A percentile compares a stretch with the other conserved stretches of the same genome.
These are phyloP conservation scores for Syrmaticus mikado DNA, from an alignment of 2,113 vertebrate genomes.

Conservation along the genomic window DNA sequence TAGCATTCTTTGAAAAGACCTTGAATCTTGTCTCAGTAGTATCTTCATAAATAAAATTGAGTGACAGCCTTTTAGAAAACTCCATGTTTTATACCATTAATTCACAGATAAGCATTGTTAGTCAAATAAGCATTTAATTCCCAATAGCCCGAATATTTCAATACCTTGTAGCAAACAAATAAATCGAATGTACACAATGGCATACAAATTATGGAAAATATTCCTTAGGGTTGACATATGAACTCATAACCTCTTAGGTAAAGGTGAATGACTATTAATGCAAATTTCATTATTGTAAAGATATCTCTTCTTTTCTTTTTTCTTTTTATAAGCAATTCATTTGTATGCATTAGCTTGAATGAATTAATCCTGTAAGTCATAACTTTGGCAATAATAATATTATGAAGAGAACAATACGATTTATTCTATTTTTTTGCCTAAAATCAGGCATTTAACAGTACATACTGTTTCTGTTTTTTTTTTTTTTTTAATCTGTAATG, in stretches of 20 bases:
- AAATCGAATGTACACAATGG: conserved; percentile 40
- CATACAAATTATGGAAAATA: conserved; percentile 56
- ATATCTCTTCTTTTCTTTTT: not conserved
- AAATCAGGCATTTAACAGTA: not conserved
- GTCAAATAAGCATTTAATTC: conserved; percentile 69
- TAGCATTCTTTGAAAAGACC: conserved; percentile 57
- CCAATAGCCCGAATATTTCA: conserved; percentile 39
- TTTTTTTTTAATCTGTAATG: not conserved
- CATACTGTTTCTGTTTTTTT: not conserved
- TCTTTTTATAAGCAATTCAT: conserved; percentile 26
- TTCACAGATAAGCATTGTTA: conserved; percentile 52
- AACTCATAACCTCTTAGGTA: conserved; percentile 66
- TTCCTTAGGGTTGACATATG: conserved; percentile 38
- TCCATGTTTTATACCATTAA: conserved; percentile 44
- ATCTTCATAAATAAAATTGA: conserved; percentile 62
- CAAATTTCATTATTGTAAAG: conserved; percentile 41
- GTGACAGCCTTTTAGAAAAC: conserved; percentile 46
- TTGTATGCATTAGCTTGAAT: conserved; percentile 52
- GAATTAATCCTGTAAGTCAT: conserved; percentile 65
- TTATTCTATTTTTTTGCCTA: conserved; percentile 30
- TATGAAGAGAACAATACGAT: not conserved
- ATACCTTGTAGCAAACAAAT: conserved; percentile 48
- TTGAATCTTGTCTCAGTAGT: conserved; percentile 43
- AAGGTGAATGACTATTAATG: conserved; percentile 67
- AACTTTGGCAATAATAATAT: conserved; percentile 27